Evolutionary conservation across 2,888 invertebrate species (phyloP).

Genomic region (Drosophila koepferae): DNA sequence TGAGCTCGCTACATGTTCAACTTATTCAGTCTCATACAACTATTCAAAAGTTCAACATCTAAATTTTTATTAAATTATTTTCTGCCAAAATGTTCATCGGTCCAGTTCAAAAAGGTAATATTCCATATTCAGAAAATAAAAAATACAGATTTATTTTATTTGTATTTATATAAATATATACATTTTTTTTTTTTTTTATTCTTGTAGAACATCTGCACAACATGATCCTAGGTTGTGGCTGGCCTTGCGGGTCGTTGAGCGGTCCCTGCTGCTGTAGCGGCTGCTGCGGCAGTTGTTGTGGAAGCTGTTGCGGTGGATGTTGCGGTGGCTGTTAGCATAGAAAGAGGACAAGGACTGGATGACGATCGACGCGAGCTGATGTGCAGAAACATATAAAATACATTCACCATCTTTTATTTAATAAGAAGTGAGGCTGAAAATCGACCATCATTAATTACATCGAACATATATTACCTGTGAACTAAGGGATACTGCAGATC

Average conservation of each 20-base stretch:
- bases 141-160: not conserved
- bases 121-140: too few species aligned
- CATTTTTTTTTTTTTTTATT: too few species aligned
- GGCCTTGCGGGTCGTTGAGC: constrained; percentile 54
- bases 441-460: not conserved
- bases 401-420: not conserved
- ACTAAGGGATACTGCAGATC: not conserved
- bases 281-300: constrained; percentile 15
- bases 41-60: not conserved
- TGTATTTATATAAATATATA: too few species aligned
- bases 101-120: constrained; percentile 24
- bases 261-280: constrained; percentile 53
- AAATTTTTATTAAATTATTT: constrained; percentile 18
- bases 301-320: constrained; percentile 21
- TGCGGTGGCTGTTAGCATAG: not conserved
- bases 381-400: not conserved
- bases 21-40: not conserved
- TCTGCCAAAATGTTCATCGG: constrained; percentile 34
- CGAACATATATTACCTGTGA: not conserved
- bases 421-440: not conserved
- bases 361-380: not conserved
- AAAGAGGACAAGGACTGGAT: not conserved
- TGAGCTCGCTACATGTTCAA: not conserved
- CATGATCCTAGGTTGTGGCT: constrained; percentile 59
- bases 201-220: not conserved